Conservation (phyloP, 2,888 invertebrate species). For the Tipula vernalis region DNA sequence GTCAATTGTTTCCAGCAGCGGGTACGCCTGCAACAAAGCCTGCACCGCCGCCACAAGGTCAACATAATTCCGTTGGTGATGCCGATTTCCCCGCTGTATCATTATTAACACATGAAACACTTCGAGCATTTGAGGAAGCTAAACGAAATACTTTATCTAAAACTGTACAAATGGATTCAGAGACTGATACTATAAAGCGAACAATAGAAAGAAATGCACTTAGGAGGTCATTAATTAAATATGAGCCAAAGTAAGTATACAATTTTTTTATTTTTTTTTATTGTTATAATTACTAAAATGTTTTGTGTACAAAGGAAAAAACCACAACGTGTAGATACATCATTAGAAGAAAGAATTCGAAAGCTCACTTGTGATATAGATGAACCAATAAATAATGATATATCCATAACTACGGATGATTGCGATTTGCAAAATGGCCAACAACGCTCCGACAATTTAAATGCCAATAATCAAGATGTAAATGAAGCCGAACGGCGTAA, state of each 20-base stretch:
- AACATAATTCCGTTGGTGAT: not conserved
- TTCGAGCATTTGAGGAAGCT: slow-evolving; percentile 54
- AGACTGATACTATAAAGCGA: slow-evolving; percentile 54
- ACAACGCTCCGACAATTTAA: slow-evolving; percentile 19
- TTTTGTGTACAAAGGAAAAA: slow-evolving; percentile 26
- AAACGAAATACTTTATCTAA: slow-evolving; percentile 40
- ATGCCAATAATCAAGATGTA: slow-evolving; percentile 19
- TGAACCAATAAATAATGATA: slow-evolving; percentile 42
- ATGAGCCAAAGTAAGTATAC: slow-evolving; percentile 36
- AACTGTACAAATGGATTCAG: slow-evolving; percentile 28
- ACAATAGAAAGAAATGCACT: slow-evolving; percentile 76
- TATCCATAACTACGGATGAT: slow-evolving; percentile 12
- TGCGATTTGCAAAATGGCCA: slow-evolving; percentile 13
- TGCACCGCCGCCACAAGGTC: slow-evolving; percentile 36
- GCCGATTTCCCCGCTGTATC: slow-evolving; percentile 30
- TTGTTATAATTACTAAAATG: too few species aligned
- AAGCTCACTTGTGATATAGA: slow-evolving; percentile 78
- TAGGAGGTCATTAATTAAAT: slow-evolving; percentile 64
- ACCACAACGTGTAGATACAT: slow-evolving; percentile 45
- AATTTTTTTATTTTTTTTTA: not conserved
- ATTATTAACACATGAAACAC: slow-evolving; percentile 61
- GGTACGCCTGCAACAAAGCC: slow-evolving; percentile 40
- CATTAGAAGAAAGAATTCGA: slow-evolving; percentile 73
- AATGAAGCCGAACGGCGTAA: slow-evolving; percentile 39
- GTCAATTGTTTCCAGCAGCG: slow-evolving; percentile 67